Evolutionary conservation across 2,113 vertebrate species (phyloP).

Genomic region (Corydoras maculifer): DNA sequence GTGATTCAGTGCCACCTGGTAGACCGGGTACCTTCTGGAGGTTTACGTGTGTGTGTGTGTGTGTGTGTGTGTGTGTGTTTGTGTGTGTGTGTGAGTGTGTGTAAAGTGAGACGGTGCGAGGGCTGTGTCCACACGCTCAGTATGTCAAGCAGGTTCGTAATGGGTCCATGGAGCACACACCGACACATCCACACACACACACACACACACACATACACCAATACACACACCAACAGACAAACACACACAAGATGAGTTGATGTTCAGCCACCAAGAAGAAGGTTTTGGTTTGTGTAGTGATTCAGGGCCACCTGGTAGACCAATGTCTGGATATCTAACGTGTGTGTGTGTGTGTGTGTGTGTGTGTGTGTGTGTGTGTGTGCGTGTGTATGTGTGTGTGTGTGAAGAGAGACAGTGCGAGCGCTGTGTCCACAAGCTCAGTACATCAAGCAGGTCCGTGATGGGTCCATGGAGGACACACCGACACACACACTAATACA

Average conservation of each 20-base stretch:
- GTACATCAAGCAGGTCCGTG: no score
- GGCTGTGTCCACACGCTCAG: no score
- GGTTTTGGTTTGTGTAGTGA: neutral
- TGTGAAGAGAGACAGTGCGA: no score
- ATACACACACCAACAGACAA: no score
- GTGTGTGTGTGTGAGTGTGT: neutral
- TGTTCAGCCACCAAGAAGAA: no score
- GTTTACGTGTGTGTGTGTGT: neutral
- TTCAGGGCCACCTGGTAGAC: neutral
- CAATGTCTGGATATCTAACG: neutral
- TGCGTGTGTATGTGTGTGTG: conserved; percentile 9
- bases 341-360: neutral
- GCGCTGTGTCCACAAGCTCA: neutral
- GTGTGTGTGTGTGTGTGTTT: conserved; percentile 11
- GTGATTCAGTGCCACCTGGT: neutral
- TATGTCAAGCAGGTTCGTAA: neutral
- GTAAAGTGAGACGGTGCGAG: no score
- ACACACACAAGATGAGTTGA: no score
- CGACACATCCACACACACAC: neutral
- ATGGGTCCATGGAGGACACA: neutral
- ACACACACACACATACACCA: neutral
- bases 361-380: conserved; percentile 14
- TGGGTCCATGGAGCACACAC: neutral
- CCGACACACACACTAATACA: neutral
- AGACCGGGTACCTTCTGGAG: neutral